Base-by-base conservation (phyloP, 1,140 invertebrate genomes). In the Drosophila erecta region DNA sequence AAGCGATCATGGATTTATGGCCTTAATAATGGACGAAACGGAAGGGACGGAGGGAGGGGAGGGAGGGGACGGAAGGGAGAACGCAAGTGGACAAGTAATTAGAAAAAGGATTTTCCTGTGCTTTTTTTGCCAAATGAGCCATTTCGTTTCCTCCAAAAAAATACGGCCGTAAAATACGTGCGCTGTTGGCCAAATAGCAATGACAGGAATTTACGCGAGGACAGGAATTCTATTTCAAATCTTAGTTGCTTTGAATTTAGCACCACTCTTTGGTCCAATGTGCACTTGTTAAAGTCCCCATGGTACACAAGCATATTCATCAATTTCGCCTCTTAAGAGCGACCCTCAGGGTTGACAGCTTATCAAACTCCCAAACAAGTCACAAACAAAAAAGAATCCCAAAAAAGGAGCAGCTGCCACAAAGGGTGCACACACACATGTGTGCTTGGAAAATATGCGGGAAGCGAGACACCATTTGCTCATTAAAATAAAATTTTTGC, bases 1-100 rank as follows among this genome's bases (percentile, higher is more conserved):
- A 89, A 84, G 85, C 84, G 84, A 90, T 89, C 84, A 89, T 89
- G 69, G 84, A 89, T 89, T 89, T 89, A 89, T 89, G 75, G 84
- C 84, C 84, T 89, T 89, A 90, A 89, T 84, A 89, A 89, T 89
- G 84, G 84, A 65, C 60, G 37, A 64, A 74, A 53, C 43, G 54
- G 62, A 55, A 50, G 56, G 43, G 54, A n/a, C n/a, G n/a, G n/a
- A n/a, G n/a, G n/a, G n/a, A 55, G 40, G 58, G 55, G 69, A 43
- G 33, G 51, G 74, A 81, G 41, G 58, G 61, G 74, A 75, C 62
- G 49, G 51, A 71, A 71, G 54, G 70, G 43, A 67, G 67, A 79
- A 60, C 65, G 78, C 67, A 79, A 87, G 65, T 70, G 81, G 79
- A 84, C 84, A 84, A 89, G 79, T 89, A 87, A 87, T 87, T 89